phyloP scores from a whole-genome alignment of 2,888 invertebrate genomes.

The Apodemia zela region DNA sequence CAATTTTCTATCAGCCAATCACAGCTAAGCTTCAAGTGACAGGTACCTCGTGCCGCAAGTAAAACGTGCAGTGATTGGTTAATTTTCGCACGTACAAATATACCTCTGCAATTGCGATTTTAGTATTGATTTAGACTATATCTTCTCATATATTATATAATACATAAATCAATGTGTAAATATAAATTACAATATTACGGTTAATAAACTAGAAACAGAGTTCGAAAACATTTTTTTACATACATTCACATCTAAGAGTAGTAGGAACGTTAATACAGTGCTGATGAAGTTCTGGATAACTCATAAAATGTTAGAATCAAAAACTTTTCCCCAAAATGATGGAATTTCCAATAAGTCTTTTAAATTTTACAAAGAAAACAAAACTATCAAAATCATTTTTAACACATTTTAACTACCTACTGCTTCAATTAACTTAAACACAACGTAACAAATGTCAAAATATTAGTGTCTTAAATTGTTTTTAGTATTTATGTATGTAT shows the following conservation, averaged over 20 bases:
- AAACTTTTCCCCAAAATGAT: no score
- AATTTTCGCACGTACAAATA: background rate
- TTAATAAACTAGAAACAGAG: conserved; percentile 7
- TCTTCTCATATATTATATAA: background rate
- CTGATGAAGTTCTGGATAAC: background rate
- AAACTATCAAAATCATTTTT: no score
- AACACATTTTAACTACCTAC: no score
- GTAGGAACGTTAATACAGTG: conserved; percentile 7
- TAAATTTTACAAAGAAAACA: no score
- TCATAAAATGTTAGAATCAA: no score
- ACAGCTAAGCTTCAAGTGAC: conserved; percentile 1
- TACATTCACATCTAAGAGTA: conserved; percentile 3
- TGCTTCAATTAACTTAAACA: no score
- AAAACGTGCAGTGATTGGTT: background rate
- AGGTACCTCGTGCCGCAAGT: conserved; percentile 5
- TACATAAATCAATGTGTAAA: conserved; percentile 7
- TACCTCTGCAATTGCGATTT: background rate
- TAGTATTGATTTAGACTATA: background rate
- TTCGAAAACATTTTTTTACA: conserved; percentile 2
- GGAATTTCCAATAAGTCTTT: no score
- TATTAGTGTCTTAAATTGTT: no score
- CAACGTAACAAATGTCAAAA: no score
- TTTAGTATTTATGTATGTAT: no score
- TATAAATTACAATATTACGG: background rate
- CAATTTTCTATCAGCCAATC: background rate